A percentile compares a stretch with the other conserved stretches of the same genome.
Evolutionary conservation across 2,888 invertebrate species (phyloP).

Genomic region (Polydrusus cervinus): DNA sequence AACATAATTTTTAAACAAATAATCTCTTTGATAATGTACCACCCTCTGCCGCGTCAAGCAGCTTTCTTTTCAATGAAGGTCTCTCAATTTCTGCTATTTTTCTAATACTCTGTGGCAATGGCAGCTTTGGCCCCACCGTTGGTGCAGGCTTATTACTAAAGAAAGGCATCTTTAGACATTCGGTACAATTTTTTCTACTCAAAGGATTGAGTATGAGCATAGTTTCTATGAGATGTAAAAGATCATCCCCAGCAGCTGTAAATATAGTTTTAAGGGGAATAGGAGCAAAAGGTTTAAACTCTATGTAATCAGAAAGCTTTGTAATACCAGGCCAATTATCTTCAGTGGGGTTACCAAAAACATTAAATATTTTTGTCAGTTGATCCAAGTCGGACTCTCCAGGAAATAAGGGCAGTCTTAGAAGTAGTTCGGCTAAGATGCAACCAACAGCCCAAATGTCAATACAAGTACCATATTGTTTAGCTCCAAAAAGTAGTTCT

Average conservation of each 20-base stretch:
- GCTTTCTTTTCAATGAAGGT: slow-evolving; percentile 84
- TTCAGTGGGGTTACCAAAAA: slow-evolving; percentile 94
- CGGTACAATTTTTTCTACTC: slow-evolving; percentile 85
- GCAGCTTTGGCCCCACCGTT: slow-evolving; percentile 87
- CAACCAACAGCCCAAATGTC: slow-evolving; percentile 99
- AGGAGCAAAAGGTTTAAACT: slow-evolving; percentile 90
- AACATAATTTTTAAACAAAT: slow-evolving; percentile 73
- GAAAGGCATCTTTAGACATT: slow-evolving; percentile 91
- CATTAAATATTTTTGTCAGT: slow-evolving; percentile 94
- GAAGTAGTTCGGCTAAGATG: slow-evolving; percentile 93
- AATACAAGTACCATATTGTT: slow-evolving; percentile 95
- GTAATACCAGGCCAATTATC: slow-evolving; percentile 92
- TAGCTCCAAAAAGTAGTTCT: slow-evolving; percentile 95
- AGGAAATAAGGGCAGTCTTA: slow-evolving; percentile 94
- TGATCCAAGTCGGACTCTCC: slow-evolving; percentile 99
- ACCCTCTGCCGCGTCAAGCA: slow-evolving; percentile 81
- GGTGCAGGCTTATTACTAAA: slow-evolving; percentile 94
- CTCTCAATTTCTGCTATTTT: slow-evolving; percentile 76
- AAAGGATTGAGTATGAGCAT: slow-evolving; percentile 89
- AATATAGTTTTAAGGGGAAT: slow-evolving; percentile 94
- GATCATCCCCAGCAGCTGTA: slow-evolving; percentile 94
- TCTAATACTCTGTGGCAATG: slow-evolving; percentile 81
- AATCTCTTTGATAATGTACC: slow-evolving; percentile 80
- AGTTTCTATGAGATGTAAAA: slow-evolving; percentile 85
- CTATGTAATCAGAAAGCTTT: slow-evolving; percentile 90